Conservation (phyloP, 2,113 vertebrate species). For the Cricetomys ansorgei region DNA sequence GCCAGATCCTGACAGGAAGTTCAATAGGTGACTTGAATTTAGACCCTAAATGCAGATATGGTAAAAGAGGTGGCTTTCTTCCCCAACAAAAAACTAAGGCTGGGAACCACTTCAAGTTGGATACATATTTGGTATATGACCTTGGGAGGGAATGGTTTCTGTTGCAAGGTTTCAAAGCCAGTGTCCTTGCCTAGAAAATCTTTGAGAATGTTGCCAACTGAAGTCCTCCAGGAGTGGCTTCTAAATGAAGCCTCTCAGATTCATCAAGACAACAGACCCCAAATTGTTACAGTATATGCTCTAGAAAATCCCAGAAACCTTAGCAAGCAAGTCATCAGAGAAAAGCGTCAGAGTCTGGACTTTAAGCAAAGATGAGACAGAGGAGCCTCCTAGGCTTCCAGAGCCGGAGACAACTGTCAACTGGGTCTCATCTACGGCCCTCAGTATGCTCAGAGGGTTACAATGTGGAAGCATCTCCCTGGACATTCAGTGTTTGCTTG, state of each 20-base stretch:
- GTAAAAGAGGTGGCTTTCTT: neutral
- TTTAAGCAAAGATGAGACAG: slow-evolving; percentile 14
- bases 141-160: neutral
- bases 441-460: neutral
- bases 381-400: neutral
- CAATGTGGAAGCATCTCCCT: neutral
- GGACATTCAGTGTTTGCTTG: neutral
- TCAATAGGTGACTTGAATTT: neutral
- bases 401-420: neutral
- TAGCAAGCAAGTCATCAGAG: neutral
- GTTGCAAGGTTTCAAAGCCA: slow-evolving; percentile 11
- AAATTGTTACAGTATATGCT: neutral
- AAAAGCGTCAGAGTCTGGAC: neutral
- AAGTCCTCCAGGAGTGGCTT: neutral
- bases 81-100: neutral
- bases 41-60: neutral
- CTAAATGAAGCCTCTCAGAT: neutral
- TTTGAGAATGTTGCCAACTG: neutral
- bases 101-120: neutral
- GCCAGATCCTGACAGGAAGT: neutral
- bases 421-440: neutral
- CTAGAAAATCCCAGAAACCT: neutral
- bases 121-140: neutral
- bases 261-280: neutral
- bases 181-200: neutral